Base-by-base conservation (phyloP, 1,140 invertebrate species). In the Anoplophora glabripennis region DNA sequence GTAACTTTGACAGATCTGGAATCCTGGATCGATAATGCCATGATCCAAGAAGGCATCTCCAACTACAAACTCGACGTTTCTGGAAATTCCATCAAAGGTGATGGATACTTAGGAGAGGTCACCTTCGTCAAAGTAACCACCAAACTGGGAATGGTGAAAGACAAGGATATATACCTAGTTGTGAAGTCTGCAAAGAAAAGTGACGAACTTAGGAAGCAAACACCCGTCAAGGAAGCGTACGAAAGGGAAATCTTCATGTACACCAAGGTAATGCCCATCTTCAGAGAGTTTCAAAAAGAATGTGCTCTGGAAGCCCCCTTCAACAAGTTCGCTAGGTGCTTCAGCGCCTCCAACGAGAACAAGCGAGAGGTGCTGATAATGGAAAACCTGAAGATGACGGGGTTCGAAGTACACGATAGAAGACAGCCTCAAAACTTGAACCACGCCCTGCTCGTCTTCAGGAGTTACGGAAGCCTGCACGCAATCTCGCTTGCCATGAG, bases 381-480 rank as follows among this genome's bases (percentile, higher is more conserved):
- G 49, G 77, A 84, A 68, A 83, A 86, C 68, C 61, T 86, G 11
- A 70, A 74, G 45, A 46, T 57, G 1, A 17, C 59, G 2, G 77
- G 78, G 0, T 85, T 75, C 61, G 42, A 55, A 4, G 70, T 84
- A 55, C 70, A 77, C 28, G 74, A 83, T 64, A 74, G 81, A 47
- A 74, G 76, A 7, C 54, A 67, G 8, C 68, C 78, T 4, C 63
- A 84, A 9, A 72, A 78, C 15, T 55, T 76, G 11, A 72, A 79
- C 0, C 78, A 81, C 57, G 69, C 79, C 10, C 63, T 61, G 3
- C 44, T 78, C 1, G 74, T 80, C 0, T 74, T 84, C 17, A 70
- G 75, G 48, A 75, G 73, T 18, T 76, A 84, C 63, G 83, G 76
- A 3, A 76, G 74, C 46, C 75, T 80, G 11, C 83, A 86, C 68